Conservation (phyloP, 2,888 invertebrate genomes). For the Polymixis lichenea region DNA sequence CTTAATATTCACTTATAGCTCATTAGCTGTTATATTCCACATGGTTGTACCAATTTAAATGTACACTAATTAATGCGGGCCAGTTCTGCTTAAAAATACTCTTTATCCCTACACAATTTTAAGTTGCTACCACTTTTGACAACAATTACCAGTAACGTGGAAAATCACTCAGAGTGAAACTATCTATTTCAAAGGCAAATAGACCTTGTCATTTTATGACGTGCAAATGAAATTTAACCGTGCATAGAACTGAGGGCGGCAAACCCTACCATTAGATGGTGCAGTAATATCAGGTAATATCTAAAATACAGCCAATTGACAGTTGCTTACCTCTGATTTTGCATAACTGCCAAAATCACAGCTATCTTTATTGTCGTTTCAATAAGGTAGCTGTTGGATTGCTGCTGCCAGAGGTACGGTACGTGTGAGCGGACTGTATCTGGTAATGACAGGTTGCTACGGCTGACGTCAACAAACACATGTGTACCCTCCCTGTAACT, state of each 20-base stretch:
- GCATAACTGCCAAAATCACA: no score
- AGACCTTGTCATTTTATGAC: not conserved
- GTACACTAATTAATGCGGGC: not conserved
- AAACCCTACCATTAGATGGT: not conserved
- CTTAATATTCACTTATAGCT: not conserved
- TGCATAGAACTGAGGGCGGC: not conserved
- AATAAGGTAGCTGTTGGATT: no score
- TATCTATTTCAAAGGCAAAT: not conserved
- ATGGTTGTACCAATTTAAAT: not conserved
- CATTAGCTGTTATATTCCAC: not conserved
- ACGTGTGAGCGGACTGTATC: no score
- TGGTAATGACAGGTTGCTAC: not conserved
- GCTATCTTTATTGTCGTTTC: no score
- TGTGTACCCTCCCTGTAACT: not conserved
- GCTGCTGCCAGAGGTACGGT: no score
- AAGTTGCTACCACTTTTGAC: not conserved
- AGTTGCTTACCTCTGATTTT: no score
- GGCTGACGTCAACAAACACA: constrained; percentile 23
- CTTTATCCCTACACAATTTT: not conserved
- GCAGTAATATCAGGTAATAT: not conserved
- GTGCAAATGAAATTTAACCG: not conserved
- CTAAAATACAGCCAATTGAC: not conserved
- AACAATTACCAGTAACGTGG: not conserved
- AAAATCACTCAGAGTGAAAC: not conserved
- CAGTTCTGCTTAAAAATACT: constrained; percentile 1